Evolutionary conservation across 2,888 invertebrate species (phyloP).

Genomic region (Oxyscelio sp.): DNA sequence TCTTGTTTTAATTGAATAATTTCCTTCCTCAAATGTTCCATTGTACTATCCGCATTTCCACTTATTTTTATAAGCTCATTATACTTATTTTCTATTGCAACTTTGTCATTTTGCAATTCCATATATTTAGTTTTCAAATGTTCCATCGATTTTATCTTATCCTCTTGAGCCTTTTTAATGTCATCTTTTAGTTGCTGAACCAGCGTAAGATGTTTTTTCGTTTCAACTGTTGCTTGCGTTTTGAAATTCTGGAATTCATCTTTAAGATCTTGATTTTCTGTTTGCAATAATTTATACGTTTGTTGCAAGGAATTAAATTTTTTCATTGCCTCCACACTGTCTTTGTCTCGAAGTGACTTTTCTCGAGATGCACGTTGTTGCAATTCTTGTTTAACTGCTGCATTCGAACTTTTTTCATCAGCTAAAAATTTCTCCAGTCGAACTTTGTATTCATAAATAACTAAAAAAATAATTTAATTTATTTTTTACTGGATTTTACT

Average conservation of each 20-base stretch:
- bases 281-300: conserved; percentile 83
- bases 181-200: conserved; percentile 81
- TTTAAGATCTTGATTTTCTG: conserved; percentile 84
- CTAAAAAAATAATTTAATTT: too few species aligned
- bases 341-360: conserved; percentile 85
- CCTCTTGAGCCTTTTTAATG: conserved; percentile 80
- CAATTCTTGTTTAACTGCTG: conserved; percentile 85
- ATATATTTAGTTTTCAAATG: conserved; percentile 84
- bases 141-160: conserved; percentile 82
- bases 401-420: conserved; percentile 86
- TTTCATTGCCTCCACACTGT: conserved; percentile 84
- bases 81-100: conserved; percentile 82
- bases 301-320: conserved; percentile 86
- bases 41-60: conserved; percentile 78
- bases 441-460: conserved; percentile 87
- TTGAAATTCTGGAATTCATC: conserved; percentile 85
- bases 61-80: conserved; percentile 79
- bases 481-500: too few species aligned
- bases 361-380: conserved; percentile 85
- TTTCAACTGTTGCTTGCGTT: conserved; percentile 81
- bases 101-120: conserved; percentile 82
- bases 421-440: conserved; percentile 86
- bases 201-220: conserved; percentile 78
- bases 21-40: conserved; percentile 84
- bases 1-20: conserved; percentile 83